Base-by-base conservation (phyloP, 2,888 invertebrate genomes). In the Melipona beecheii region DNA sequence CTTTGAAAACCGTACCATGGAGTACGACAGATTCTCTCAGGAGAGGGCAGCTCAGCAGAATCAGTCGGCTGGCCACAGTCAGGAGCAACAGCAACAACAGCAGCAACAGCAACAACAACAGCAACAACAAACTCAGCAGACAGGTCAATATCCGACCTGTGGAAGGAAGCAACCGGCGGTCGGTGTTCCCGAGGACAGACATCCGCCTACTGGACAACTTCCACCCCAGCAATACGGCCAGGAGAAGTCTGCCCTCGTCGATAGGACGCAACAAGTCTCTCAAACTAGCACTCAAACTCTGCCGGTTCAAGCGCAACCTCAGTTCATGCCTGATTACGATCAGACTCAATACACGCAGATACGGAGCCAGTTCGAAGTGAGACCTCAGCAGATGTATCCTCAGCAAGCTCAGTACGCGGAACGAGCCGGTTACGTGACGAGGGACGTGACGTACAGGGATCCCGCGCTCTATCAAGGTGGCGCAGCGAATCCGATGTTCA, bases 251-350 rank as follows among this genome's bases (percentile, higher is more conserved):
- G 72, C 87, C 4, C 68, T 86, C 3, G 92, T 86, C 3, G 92
- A 93, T 9, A 91, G 92, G 68, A 85, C 91, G 4, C 93, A 93
- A 76, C 91, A 92, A 77, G 92, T 93, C 15, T 91, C 93, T 0
- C 94, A 93, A 80, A 92, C 92, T 11, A 89, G 92, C 65, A 92
- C 92, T 0, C 94, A 94, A 74, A 93, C 93, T 5, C 85, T 93
- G 5, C 92, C 93, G 9, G 92, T 93, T 4, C 94, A 94, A 75
- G 90, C 93, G 13, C 94, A 94, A 60, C 92, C 93, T 4, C 94
- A 93, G 74, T 94, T 92, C 75, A 88, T 90, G 17, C 89, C 92
- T 15, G 94, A 94, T 78, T 93, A 93, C 83, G 91, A 91, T 31
- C 91, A 91, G 43, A 86, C 87, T 6, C 93, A 93, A 77, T 94